Base-by-base conservation (phyloP, 1,140 invertebrate species). In the Drosophila obscura region DNA sequence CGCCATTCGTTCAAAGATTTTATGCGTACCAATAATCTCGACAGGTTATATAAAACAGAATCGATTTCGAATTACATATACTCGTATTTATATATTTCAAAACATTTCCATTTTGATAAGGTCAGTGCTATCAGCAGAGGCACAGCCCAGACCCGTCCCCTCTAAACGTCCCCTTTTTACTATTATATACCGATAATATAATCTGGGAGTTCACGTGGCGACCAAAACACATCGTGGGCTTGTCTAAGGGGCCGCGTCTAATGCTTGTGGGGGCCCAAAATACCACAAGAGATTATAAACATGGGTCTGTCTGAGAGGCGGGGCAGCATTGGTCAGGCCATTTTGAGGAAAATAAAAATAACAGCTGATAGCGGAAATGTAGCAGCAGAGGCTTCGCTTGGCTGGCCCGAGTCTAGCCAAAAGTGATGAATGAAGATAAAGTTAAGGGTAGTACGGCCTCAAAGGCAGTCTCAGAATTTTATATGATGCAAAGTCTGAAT, bases 51-150 rank as follows among this genome's bases (percentile, higher is more conserved):
- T 65, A 55, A 59, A 51, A 13, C 73, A 72, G 67, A 73, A 73
- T 73, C 58, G 24, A 63, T 61, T 61, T 5, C 13, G 41, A 68
- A 50, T 53, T 49, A 43, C 24, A 53, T 24, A 24, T 24, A 4
- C 4, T 4, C 26, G 43, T 49, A 60, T 48, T 56, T 44, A 39
- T 28, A 48, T 49, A 60, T 49, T 56, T 48, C 22, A 50, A 58
- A 81, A 87, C 55, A 67, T 84, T 84, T 81, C 64, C 73, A 87
- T 66, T 39, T 63, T 87, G 81, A 84, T 85, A 81, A 81, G 72
- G 31, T 28, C 24, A 1, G 9, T 11, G 22, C 43, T 69, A 69
- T 69, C 66, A 69, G 28, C 4, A n/a, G 2, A 15, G 35, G 24
- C 4, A 24, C 6, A 41, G 59, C 39, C 15, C 39, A 56, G 49